Percentiles rank a stretch among this genome's conserved stretches.
phyloP scores from a whole-genome alignment of 2,888 invertebrate genomes.

The Sarcophaga carnaria region DNA sequence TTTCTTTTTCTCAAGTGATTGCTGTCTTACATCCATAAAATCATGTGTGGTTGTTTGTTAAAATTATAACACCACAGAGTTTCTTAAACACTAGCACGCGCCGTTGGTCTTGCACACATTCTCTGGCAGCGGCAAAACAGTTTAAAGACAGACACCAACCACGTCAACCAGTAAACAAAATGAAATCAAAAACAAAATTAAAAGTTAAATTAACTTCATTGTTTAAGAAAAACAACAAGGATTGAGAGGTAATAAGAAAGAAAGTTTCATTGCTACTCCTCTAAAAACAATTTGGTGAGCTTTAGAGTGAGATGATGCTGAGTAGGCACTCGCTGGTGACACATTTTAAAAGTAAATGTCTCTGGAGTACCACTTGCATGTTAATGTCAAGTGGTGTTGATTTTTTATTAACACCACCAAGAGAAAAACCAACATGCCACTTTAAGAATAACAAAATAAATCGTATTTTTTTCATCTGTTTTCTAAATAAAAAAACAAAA shows the following conservation, averaged over 20 bases:
- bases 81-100: background rate
- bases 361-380: conserved; percentile 57
- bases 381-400: conserved; percentile 62
- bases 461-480: background rate
- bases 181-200: conserved; percentile 55
- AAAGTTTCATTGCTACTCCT: conserved; percentile 15
- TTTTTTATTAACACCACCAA: conserved; percentile 56
- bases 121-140: background rate
- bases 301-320: background rate
- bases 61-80: conserved; percentile 27
- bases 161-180: conserved; percentile 13
- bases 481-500: background rate
- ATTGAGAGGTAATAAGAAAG: background rate
- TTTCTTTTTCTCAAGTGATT: no score
- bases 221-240: conserved; percentile 36
- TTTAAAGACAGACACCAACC: conserved; percentile 33
- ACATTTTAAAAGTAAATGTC: conserved; percentile 50
- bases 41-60: conserved; percentile 35
- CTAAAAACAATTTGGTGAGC: conserved; percentile 5
- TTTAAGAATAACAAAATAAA: conserved; percentile 23
- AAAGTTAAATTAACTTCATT: conserved; percentile 63
- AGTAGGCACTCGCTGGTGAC: background rate
- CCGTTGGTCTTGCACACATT: background rate
- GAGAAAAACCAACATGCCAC: background rate
- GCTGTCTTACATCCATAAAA: conserved; percentile 4